phyloP scores from a whole-genome alignment of 2,113 vertebrate species.

The Felis chaus region DNA sequence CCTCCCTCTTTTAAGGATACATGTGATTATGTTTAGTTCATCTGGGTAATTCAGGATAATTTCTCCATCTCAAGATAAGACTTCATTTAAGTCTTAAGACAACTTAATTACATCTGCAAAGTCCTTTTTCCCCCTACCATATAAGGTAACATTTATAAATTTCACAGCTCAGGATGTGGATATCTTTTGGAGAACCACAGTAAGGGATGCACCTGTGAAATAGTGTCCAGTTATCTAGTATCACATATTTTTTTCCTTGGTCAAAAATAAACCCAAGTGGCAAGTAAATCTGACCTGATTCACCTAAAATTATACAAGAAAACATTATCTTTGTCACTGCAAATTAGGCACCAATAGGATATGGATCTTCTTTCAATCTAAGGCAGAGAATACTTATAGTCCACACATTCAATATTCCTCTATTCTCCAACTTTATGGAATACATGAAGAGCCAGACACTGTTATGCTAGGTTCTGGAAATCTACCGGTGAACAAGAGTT shows the following conservation, averaged over 20 bases:
- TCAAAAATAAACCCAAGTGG: not conserved
- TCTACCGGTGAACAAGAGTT: not conserved
- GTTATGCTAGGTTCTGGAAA: not conserved
- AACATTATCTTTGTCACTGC: not conserved
- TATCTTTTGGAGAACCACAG: not conserved
- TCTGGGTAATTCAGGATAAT: not conserved
- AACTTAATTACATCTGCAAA: not conserved
- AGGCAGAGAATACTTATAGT: not conserved
- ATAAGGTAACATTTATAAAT: not conserved
- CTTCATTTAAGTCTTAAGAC: not conserved
- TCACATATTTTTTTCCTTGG: not conserved
- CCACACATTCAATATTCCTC: not conserved
- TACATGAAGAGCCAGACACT: not conserved
- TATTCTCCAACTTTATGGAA: not conserved
- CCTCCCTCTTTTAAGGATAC: not conserved
- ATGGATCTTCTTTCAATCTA: not conserved
- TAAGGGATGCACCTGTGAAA: not conserved
- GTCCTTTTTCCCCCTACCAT: not conserved
- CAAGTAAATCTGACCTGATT: not conserved
- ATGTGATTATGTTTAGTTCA: not conserved
- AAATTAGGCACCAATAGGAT: not conserved
- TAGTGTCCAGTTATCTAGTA: not conserved
- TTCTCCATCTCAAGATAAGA: not conserved
- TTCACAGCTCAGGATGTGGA: not conserved
- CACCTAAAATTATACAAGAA: not conserved